phyloP scores from a whole-genome alignment of 2,797 vertebrate species.

The Ficedula albicollis region DNA sequence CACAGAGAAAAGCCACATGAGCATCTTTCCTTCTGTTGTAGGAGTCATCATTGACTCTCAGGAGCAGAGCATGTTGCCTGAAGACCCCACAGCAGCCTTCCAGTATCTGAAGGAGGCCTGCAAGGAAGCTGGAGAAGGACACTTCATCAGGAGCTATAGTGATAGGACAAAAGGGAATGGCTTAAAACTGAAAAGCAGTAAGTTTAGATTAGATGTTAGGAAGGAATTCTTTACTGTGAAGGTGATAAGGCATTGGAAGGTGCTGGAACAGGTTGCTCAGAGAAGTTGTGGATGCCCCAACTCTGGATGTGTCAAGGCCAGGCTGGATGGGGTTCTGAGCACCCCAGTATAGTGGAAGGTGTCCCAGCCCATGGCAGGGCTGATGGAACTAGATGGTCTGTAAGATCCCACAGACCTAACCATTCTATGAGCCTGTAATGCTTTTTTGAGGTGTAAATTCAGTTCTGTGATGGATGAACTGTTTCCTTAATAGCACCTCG shows the following conservation, averaged over 20 bases:
- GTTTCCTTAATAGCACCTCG: not conserved
- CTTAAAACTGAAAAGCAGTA: fast-evolving
- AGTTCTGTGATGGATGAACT: not conserved
- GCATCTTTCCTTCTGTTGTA: not conserved
- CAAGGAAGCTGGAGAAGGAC: not conserved
- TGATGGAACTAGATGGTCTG: not conserved
- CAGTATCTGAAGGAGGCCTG: not conserved
- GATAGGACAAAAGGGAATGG: not conserved
- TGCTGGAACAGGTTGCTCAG: not conserved
- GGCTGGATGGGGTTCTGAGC: not conserved
- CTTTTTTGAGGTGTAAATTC: not conserved
- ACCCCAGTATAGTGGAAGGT: not conserved
- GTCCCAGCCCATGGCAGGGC: too few species aligned
- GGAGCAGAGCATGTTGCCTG: not conserved
- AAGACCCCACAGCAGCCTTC: not conserved
- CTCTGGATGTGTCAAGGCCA: not conserved
- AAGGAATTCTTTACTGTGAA: not conserved
- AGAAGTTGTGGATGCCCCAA: not conserved
- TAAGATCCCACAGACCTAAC: not conserved
- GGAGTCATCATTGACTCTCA: not conserved
- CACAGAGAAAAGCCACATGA: fast-evolving
- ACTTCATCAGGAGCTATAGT: not conserved
- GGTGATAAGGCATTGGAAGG: not conserved
- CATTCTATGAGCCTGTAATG: not conserved
- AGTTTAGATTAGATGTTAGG: not conserved